Percentiles rank a stretch among this genome's conserved stretches.
These are phyloP conservation scores for Zelostemma sp. DNA, from an alignment of 1,140 invertebrate genomes.

Conservation along the genomic window DNA sequence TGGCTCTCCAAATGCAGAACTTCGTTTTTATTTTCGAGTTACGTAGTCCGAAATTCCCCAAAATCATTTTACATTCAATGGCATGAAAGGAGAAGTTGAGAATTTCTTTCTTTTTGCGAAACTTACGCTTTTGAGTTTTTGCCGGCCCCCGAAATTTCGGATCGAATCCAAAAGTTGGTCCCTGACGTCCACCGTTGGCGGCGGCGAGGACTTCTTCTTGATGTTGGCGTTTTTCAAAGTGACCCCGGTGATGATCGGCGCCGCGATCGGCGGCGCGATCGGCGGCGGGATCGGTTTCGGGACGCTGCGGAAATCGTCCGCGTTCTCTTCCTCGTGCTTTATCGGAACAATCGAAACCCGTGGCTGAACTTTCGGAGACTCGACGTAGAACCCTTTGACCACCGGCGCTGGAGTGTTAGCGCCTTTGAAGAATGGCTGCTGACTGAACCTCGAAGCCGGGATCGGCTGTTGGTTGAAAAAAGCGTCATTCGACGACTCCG, in stretches of 20 bases:
- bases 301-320: background rate
- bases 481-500: background rate
- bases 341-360: conserved; percentile 21
- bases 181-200: conserved; percentile 70
- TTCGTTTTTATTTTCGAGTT: too few species aligned
- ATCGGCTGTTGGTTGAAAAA: conserved; percentile 11
- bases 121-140: conserved; percentile 71
- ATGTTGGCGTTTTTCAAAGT: conserved; percentile 61
- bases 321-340: conserved; percentile 21
- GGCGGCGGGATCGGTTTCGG: conserved; percentile 59
- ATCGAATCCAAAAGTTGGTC: conserved; percentile 81
- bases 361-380: background rate
- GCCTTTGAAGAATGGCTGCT: conserved; percentile 11
- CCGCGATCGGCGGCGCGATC: conserved; percentile 56
- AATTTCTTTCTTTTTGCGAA: too few species aligned
- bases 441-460: background rate
- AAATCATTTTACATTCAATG: too few species aligned
- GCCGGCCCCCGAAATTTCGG: conserved; percentile 76
- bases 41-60: too few species aligned
- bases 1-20: background rate
- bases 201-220: conserved; percentile 50
- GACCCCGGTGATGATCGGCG: conserved; percentile 65
- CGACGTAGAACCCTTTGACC: conserved; percentile 56
- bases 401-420: conserved; percentile 37
- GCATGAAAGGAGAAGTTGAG: too few species aligned